Evolutionary conservation across 2,113 vertebrate species (phyloP).

Genomic region (Cyanistes caeruleus): DNA sequence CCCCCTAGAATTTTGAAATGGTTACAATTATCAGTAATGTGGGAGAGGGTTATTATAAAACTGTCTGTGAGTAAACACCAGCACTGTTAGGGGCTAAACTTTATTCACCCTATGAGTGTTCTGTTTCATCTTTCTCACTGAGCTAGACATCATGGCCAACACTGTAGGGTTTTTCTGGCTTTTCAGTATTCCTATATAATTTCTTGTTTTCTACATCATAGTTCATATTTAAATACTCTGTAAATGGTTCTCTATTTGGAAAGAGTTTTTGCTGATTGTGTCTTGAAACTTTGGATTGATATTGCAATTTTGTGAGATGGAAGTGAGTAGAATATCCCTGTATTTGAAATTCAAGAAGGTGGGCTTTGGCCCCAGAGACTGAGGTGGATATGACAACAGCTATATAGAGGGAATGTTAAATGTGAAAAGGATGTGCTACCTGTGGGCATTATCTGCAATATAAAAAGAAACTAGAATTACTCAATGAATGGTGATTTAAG

Average conservation of each 20-base stretch:
- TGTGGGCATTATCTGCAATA: neutral
- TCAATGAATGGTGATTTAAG: neutral
- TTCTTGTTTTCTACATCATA: neutral
- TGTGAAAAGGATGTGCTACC: neutral
- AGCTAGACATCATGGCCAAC: neutral
- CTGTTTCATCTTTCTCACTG: neutral
- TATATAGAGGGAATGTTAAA: neutral
- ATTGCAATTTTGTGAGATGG: neutral
- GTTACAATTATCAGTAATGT: neutral
- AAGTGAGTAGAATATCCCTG: neutral
- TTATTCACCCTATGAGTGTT: neutral
- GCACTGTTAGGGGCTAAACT: neutral
- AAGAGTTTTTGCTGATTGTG: neutral
- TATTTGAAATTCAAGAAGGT: neutral
- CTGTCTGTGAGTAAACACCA: neutral
- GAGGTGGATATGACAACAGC: neutral
- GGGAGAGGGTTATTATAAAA: neutral
- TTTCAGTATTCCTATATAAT: neutral
- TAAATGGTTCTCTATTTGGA: neutral
- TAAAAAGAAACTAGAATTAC: constrained; percentile 3
- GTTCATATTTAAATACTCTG: neutral
- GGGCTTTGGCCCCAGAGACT: neutral
- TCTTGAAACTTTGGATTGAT: neutral
- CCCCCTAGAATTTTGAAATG: neutral
- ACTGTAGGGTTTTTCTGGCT: neutral